A percentile compares a stretch with the other conserved stretches of the same genome.
Evolutionary conservation across 2,113 vertebrate species (phyloP).

Genomic region (Ctenodactylus gundi): DNA sequence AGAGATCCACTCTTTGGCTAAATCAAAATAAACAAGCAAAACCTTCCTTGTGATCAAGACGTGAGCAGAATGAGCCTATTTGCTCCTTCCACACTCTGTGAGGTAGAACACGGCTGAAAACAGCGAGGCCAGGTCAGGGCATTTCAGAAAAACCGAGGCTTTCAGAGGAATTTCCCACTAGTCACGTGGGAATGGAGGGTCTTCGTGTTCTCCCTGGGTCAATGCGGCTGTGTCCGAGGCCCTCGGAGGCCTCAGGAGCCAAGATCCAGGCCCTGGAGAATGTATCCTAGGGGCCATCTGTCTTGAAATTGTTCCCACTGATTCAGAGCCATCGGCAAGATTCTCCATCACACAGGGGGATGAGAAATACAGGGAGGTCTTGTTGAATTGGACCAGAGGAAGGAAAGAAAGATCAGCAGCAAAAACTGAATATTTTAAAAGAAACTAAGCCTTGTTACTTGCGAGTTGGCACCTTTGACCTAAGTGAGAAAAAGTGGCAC

Average conservation of each 20-base stretch:
- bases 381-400: neutral
- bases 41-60: neutral
- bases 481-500: neutral
- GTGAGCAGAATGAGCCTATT: neutral
- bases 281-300: neutral
- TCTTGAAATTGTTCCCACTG: neutral
- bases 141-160: neutral
- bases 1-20: neutral
- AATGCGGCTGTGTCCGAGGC: neutral
- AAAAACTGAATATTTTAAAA: neutral
- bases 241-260: neutral
- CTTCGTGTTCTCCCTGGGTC: neutral
- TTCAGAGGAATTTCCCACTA: neutral
- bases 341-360: neutral
- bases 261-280: neutral
- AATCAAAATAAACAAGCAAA: neutral
- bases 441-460: neutral
- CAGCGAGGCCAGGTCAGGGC: neutral
- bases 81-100: neutral
- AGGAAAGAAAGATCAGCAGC: neutral
- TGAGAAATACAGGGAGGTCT: neutral
- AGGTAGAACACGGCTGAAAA: neutral
- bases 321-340: neutral
- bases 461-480: neutral
- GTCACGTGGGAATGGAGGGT: neutral